Evolutionary conservation across 2,113 vertebrate genomes (phyloP).

Genomic region (Labeo catla): DNA sequence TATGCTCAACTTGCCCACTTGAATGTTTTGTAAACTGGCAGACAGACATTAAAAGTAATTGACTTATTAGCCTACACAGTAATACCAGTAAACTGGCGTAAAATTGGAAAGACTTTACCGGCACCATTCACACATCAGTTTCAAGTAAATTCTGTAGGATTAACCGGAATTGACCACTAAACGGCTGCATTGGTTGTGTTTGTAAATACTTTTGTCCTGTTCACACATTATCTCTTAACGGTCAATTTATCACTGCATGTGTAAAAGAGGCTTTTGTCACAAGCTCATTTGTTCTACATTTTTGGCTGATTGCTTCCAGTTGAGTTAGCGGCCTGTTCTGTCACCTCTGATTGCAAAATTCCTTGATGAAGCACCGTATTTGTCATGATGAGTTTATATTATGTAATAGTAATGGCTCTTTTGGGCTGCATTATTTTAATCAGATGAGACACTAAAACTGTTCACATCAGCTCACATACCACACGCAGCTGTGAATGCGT

Average conservation of each 20-base stretch:
- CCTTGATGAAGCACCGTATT: background rate
- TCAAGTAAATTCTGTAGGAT: no score
- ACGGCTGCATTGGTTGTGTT: no score
- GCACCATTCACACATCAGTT: no score
- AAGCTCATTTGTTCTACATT: background rate
- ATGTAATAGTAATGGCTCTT: background rate
- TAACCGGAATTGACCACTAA: no score
- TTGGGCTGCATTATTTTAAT: background rate
- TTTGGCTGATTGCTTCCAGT: background rate
- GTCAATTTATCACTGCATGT: no score
- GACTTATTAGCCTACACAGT: background rate
- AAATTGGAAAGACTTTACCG: no score
- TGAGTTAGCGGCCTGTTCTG: background rate
- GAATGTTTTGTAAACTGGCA: background rate
- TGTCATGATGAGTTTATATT: background rate
- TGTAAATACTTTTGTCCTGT: no score
- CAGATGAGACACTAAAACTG: background rate
- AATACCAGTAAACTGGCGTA: no score
- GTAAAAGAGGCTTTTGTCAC: background rate
- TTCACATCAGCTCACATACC: background rate
- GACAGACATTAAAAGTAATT: constrained; percentile 12
- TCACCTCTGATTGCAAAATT: background rate
- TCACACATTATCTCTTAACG: no score
- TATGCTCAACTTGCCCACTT: background rate
- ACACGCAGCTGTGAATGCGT: background rate